Evolutionary conservation across 2,888 invertebrate species (phyloP).

Genomic region (Tenthredo amoena): DNA sequence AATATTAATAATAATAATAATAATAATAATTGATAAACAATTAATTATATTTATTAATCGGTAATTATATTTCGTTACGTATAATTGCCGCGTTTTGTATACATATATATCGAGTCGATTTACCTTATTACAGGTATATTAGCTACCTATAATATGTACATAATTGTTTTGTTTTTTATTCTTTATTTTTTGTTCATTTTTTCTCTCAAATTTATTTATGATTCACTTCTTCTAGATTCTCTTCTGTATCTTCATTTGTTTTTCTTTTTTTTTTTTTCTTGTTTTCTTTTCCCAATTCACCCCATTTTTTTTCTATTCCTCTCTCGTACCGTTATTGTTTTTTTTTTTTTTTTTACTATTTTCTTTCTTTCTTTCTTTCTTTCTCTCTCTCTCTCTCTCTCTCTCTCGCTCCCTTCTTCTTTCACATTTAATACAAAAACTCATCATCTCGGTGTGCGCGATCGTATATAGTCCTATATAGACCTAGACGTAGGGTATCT

Average conservation of each 20-base stretch:
- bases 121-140: conserved; percentile 34
- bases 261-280: not conserved
- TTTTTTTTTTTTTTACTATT: too few relatives aligned
- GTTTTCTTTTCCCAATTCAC: not conserved
- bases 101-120: conserved; percentile 46
- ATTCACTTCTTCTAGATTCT: not conserved
- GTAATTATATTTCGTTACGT: conserved; percentile 33
- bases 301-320: not conserved
- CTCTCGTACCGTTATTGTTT: not conserved
- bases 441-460: conserved; percentile 19
- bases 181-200: not conserved
- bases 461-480: conserved; percentile 15
- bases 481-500: conserved; percentile 41
- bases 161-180: not conserved
- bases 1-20: conserved; percentile 58
- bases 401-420: not conserved
- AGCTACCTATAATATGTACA: conserved; percentile 17
- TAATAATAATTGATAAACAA: conserved; percentile 72
- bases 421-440: conserved; percentile 12
- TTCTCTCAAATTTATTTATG: not conserved
- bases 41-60: conserved; percentile 60
- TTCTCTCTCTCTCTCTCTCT: not conserved
- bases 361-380: not conserved
- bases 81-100: conserved; percentile 17
- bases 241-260: not conserved